Conservation (phyloP, 2,797 vertebrate genomes). For the Sebastes hubbsi region DNA sequence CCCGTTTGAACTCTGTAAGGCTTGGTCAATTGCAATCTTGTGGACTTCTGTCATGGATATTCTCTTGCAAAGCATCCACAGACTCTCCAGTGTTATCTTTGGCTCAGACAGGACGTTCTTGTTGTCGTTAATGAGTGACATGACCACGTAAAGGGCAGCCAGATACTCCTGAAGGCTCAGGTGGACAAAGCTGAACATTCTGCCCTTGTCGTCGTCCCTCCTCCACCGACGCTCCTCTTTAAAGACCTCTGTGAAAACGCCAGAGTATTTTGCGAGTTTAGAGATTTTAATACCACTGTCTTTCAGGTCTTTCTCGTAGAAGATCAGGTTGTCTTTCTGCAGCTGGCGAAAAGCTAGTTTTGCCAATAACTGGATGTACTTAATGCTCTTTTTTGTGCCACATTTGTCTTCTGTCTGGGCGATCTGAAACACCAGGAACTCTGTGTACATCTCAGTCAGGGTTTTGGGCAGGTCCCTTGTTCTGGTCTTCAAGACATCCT, state of each 20-base stretch:
- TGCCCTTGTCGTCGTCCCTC: not conserved
- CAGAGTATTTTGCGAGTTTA: not conserved
- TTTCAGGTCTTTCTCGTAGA: conserved; percentile 24
- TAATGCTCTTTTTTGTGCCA: not conserved
- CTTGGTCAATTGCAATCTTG: conserved; percentile 3
- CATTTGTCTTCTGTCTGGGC: not conserved
- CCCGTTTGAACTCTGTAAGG: conserved; percentile 4
- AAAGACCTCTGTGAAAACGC: conserved; percentile 36
- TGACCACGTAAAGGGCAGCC: conserved; percentile 28
- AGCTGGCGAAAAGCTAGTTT: conserved; percentile 23
- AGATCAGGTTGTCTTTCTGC: conserved; percentile 8
- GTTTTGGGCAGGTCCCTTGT: conserved; percentile 1
- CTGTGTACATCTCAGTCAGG: conserved; percentile 29
- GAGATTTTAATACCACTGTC: not conserved
- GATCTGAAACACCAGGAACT: conserved; percentile 29
- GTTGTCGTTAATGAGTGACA: conserved; percentile 10
- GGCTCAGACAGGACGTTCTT: not conserved
- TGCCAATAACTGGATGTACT: not conserved
- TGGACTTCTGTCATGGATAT: not conserved
- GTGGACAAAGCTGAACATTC: conserved; percentile 23
- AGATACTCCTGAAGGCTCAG: conserved; percentile 29
- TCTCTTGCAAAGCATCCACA: not conserved
- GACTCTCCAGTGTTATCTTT: not conserved
- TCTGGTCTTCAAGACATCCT: not conserved
- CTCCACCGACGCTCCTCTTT: not conserved